Evolutionary conservation across 2,113 vertebrate genomes (phyloP).

Genomic region (Sylvietta virens): DNA sequence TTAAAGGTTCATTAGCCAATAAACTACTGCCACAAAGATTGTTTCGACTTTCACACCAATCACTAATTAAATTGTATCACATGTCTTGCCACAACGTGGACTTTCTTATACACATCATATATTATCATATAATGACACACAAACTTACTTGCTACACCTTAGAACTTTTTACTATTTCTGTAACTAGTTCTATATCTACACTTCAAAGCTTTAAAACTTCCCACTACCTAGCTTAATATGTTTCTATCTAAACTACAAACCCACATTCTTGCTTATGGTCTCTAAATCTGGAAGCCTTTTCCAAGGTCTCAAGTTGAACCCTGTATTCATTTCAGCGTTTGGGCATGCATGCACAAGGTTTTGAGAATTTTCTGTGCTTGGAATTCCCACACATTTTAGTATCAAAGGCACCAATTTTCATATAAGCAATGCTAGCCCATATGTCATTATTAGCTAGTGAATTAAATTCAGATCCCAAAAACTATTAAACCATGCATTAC

Average conservation of each 20-base stretch:
- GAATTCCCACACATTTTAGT: not conserved
- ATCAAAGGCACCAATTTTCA: not conserved
- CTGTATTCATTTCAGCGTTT: not conserved
- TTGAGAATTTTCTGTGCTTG: not conserved
- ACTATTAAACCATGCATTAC: not conserved
- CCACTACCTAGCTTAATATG: not conserved
- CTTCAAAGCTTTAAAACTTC: not conserved
- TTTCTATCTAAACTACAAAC: not conserved
- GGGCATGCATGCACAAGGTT: not conserved
- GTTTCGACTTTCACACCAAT: not conserved
- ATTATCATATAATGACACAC: not conserved
- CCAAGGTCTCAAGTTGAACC: not conserved
- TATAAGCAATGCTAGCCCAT: not conserved
- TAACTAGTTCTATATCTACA: not conserved
- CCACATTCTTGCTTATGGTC: not conserved
- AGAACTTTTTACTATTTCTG: not conserved
- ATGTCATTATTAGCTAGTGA: not conserved
- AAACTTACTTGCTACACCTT: not conserved
- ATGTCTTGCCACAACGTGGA: rapidly evolving
- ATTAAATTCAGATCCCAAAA: not conserved
- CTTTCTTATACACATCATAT: too few species aligned
- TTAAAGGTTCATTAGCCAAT: not conserved
- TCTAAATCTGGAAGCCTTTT: not conserved
- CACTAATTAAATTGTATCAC: not conserved
- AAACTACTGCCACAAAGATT: not conserved